These are phyloP conservation scores for Dasypus novemcinctus DNA, from an alignment of 2,113 vertebrate genomes.

Conservation along the genomic window DNA sequence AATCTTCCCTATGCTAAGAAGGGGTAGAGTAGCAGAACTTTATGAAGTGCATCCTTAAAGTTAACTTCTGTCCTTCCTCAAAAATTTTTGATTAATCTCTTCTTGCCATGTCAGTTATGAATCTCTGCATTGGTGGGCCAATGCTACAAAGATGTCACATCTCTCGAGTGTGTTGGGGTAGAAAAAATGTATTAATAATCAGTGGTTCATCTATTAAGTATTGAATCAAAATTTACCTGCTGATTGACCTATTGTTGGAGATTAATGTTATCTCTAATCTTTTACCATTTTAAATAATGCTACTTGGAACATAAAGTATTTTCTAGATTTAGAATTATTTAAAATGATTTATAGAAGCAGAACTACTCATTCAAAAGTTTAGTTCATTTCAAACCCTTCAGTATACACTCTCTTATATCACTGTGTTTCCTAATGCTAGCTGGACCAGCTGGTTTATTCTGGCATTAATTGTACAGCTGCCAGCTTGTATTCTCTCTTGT, in stretches of 20 bases:
- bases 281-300: constrained; percentile 8
- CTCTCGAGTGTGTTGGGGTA: neutral
- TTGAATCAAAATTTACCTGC: neutral
- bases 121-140: neutral
- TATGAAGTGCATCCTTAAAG: neutral
- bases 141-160: neutral
- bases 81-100: neutral
- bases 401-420: neutral
- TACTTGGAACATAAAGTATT: neutral
- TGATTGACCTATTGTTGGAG: neutral
- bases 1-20: neutral
- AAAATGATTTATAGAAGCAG: neutral
- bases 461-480: neutral
- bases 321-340: neutral
- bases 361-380: neutral
- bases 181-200: neutral
- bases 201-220: neutral
- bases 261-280: neutral
- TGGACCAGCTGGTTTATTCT: neutral
- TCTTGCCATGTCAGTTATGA: neutral
- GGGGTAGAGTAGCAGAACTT: neutral
- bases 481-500: neutral
- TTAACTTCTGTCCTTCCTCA: neutral
- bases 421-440: neutral
- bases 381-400: neutral